Evolutionary conservation across 2,888 invertebrate genomes (phyloP).

Genomic region (Hirtodrosophila trivittata): DNA sequence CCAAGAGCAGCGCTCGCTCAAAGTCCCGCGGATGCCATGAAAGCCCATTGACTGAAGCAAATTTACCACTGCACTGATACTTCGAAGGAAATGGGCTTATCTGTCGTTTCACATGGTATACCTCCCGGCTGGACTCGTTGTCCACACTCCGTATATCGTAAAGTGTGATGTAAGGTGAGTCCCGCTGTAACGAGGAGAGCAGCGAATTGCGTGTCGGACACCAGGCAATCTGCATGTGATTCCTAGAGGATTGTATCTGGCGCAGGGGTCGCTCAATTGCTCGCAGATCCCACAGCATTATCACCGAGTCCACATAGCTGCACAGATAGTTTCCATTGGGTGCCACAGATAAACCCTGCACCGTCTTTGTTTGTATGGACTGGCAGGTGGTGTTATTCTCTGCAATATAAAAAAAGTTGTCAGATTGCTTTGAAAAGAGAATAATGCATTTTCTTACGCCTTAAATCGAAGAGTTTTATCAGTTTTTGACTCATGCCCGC

Average conservation of each 20-base stretch:
- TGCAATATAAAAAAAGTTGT: conserved; percentile 76
- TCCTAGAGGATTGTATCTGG: conserved; percentile 86
- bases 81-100: conserved; percentile 84
- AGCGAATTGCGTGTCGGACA: conserved; percentile 93
- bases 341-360: conserved; percentile 92
- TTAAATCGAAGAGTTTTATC: conserved; percentile 93
- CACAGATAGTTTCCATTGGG: conserved; percentile 92
- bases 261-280: conserved; percentile 93
- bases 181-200: conserved; percentile 92
- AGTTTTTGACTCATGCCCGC: conserved; percentile 96
- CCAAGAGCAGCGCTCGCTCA: conserved; percentile 81
- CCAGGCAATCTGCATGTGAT: conserved; percentile 91
- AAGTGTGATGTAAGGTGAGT: conserved; percentile 90
- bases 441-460: conserved; percentile 87
- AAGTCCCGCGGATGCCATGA: conserved; percentile 94
- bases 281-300: conserved; percentile 94
- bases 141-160: conserved; percentile 93
- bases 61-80: conserved; percentile 72
- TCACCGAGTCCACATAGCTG: conserved; percentile 91
- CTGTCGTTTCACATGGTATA: conserved; percentile 89
- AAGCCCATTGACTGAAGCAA: conserved; percentile 87
- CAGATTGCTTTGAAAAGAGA: not conserved
- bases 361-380: conserved; percentile 88
- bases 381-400: conserved; percentile 87
- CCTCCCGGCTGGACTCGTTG: conserved; percentile 89